A percentile compares a stretch with the other conserved stretches of the same genome.
phyloP scores from a whole-genome alignment of 2,113 vertebrate species.

The Peromyscus leucopus region DNA sequence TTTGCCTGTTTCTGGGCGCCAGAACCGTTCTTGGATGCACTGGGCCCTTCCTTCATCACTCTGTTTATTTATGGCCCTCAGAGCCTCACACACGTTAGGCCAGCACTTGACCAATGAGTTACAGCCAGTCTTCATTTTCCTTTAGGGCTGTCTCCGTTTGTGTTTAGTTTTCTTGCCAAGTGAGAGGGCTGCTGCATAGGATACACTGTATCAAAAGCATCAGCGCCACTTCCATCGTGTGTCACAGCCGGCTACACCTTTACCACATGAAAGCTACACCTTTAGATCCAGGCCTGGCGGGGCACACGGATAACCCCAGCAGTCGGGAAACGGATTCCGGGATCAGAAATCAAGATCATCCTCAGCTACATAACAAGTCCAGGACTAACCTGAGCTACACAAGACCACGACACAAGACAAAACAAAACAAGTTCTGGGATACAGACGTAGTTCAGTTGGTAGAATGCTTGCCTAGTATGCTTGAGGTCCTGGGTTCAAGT shows the following conservation, averaged over 20 bases:
- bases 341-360: background rate
- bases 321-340: background rate
- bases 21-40: background rate
- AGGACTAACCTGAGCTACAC: background rate
- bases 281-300: too few species aligned
- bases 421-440: background rate
- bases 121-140: background rate
- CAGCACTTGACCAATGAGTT: background rate
- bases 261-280: background rate
- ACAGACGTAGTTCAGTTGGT: background rate
- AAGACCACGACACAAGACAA: background rate
- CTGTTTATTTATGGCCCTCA: background rate
- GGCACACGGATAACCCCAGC: background rate
- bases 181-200: background rate
- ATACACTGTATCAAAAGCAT: background rate
- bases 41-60: background rate
- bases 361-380: background rate
- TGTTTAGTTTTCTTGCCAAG: background rate
- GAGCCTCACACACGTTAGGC: background rate
- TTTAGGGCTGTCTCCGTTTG: background rate
- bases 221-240: too few species aligned
- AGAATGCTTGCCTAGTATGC: background rate
- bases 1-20: background rate
- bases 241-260: background rate
- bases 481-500: background rate